Evolutionary conservation across 92 coral and sea anemone genomes (phyloP).

Genomic region (Umimayanthus kanabou): DNA sequence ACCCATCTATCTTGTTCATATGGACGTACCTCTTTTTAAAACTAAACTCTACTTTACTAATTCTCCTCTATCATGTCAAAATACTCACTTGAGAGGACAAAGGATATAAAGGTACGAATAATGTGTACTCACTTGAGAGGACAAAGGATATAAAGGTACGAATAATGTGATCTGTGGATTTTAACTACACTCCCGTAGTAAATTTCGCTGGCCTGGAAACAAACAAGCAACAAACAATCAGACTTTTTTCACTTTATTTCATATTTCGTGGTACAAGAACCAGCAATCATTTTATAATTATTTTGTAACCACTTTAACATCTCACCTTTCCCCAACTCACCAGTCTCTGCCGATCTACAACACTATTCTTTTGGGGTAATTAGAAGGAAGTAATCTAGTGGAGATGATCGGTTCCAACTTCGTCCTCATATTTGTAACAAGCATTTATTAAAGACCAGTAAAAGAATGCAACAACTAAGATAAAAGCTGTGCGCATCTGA

Average conservation of each 20-base stretch:
- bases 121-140: slow-evolving; percentile 93
- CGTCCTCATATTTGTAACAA: too few species aligned
- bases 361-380: background rate
- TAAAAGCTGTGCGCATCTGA: too few species aligned
- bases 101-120: slow-evolving; percentile 94
- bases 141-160: slow-evolving; percentile 91
- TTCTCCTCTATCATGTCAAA: background rate
- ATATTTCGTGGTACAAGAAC: too few species aligned
- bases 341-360: background rate
- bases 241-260: background rate
- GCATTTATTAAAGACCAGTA: too few species aligned
- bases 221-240: background rate
- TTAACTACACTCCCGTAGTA: slow-evolving; percentile 88
- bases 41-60: background rate
- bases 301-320: background rate
- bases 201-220: slow-evolving; percentile 82
- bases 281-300: too few species aligned
- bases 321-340: background rate
- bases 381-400: too few species aligned
- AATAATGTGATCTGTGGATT: slow-evolving; percentile 93
- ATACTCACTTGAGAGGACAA: slow-evolving; percentile 89
- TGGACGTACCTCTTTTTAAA: background rate
- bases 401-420: too few species aligned
- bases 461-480: too few species aligned
- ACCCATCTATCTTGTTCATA: background rate